phyloP scores from a whole-genome alignment of 2,113 vertebrate species.

The Stegostoma tigrinum region DNA sequence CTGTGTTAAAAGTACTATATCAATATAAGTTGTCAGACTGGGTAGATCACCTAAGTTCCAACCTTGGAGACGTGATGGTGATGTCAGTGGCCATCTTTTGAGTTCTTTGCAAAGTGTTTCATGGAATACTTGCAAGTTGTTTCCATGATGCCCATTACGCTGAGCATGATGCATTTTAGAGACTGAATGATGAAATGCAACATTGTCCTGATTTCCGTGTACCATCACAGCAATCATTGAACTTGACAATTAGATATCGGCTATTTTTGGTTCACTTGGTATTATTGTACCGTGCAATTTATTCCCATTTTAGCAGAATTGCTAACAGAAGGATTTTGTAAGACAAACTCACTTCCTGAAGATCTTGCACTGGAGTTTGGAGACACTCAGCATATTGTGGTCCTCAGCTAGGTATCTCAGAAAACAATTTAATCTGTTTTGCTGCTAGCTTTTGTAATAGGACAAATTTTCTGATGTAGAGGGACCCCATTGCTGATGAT shows the following conservation, averaged over 20 bases:
- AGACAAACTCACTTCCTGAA: not conserved
- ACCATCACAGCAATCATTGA: not conserved
- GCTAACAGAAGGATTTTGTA: not conserved
- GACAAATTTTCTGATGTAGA: too few relatives aligned
- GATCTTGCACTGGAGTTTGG: not conserved
- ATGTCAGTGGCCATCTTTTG: not conserved
- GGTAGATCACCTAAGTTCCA: not conserved
- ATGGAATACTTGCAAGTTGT: not conserved
- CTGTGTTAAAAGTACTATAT: not conserved
- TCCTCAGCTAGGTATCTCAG: not conserved
- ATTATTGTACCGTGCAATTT: not conserved
- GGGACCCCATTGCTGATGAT: too few relatives aligned
- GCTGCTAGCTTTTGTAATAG: not conserved
- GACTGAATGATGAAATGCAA: not conserved
- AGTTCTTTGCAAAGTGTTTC: not conserved
- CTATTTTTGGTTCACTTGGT: not conserved
- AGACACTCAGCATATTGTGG: not conserved
- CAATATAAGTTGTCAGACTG: not conserved
- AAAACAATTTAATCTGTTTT: not conserved
- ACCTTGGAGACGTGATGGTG: not conserved
- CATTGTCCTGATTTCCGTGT: not conserved
- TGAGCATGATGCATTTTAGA: not conserved
- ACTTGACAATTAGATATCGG: not conserved
- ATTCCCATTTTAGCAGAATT: conserved; percentile 6
- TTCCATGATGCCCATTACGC: not conserved